Conservation (phyloP, 2,888 invertebrate genomes). For the Linnaemya tessellans region DNA sequence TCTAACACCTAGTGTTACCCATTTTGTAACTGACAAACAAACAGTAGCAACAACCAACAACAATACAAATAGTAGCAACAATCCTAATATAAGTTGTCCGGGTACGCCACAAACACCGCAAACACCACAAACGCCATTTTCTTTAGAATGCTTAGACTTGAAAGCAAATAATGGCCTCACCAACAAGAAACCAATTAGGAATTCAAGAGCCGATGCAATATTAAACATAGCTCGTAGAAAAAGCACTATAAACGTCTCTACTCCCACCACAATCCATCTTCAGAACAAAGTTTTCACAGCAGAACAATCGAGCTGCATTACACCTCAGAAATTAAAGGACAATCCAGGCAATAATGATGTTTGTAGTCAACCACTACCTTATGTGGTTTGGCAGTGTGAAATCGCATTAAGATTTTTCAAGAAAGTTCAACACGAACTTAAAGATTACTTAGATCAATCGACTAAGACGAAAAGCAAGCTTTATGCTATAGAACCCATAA, state of each 20-base stretch:
- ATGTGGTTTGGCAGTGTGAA: slow-evolving; percentile 85
- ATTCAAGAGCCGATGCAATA: slow-evolving; percentile 90
- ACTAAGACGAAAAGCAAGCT: slow-evolving; percentile 62
- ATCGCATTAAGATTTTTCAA: slow-evolving; percentile 87
- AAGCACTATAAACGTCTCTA: slow-evolving; percentile 70
- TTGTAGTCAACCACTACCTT: slow-evolving; percentile 79
- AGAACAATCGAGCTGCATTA: slow-evolving; percentile 46
- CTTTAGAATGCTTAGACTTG: slow-evolving; percentile 65
- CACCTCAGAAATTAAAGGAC: slow-evolving; percentile 52
- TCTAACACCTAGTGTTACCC: slow-evolving; percentile 81
- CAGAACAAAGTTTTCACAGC: slow-evolving; percentile 34
- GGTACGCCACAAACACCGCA: slow-evolving; percentile 77
- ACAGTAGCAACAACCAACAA: slow-evolving; percentile 46
- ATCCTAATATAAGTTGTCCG: slow-evolving; percentile 74
- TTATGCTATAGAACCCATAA: slow-evolving; percentile 83
- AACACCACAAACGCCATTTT: slow-evolving; percentile 79
- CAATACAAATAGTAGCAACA: slow-evolving; percentile 31
- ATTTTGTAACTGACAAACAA: slow-evolving; percentile 82
- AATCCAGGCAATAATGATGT: slow-evolving; percentile 49
- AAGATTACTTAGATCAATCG: slow-evolving; percentile 76
- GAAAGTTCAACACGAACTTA: slow-evolving; percentile 84
- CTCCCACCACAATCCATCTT: slow-evolving; percentile 54
- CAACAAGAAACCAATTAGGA: slow-evolving; percentile 74
- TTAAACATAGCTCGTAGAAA: slow-evolving; percentile 87
- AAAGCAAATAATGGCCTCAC: slow-evolving; percentile 69